A percentile compares a stretch with the other conserved stretches of the same genome.
Evolutionary conservation across 2,888 invertebrate species (phyloP).

Genomic region (Blomia tropicalis): DNA sequence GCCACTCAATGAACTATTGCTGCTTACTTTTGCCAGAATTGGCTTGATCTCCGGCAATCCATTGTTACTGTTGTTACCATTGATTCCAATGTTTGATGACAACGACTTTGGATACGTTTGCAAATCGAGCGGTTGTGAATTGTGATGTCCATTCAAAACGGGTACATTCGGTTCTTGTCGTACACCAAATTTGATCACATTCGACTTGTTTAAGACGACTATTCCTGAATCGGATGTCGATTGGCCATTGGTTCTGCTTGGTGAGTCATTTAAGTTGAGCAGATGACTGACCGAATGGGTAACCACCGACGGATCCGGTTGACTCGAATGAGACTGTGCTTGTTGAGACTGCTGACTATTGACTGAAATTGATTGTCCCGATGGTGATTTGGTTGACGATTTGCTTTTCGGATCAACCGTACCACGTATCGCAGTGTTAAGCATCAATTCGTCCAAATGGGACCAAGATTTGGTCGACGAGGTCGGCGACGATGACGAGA

Average conservation of each 20-base stretch:
- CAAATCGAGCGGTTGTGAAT: not conserved
- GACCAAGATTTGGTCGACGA: constrained; percentile 9
- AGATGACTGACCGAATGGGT: constrained; percentile 4
- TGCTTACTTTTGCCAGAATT: not conserved
- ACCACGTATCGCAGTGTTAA: not conserved
- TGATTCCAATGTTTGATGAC: not conserved
- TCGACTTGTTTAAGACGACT: not conserved
- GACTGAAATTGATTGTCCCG: not conserved
- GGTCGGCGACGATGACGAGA: not conserved
- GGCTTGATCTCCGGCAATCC: not conserved
- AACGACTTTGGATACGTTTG: not conserved
- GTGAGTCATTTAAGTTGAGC: constrained; percentile 1
- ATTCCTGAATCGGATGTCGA: not conserved
- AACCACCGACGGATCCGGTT: not conserved
- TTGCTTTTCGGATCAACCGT: not conserved
- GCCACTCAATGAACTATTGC: not conserved
- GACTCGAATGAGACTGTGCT: not conserved
- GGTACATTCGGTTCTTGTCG: not conserved
- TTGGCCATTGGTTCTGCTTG: not conserved
- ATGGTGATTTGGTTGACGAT: not conserved
- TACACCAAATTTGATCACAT: constrained; percentile 1
- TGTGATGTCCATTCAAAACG: not conserved
- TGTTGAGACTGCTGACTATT: too few species aligned
- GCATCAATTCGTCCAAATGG: not conserved
- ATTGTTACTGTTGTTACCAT: not conserved